A percentile compares a stretch with the other conserved stretches of the same genome.
phyloP scores from a whole-genome alignment of 2,888 invertebrate species.

The Athetis lepigone region DNA sequence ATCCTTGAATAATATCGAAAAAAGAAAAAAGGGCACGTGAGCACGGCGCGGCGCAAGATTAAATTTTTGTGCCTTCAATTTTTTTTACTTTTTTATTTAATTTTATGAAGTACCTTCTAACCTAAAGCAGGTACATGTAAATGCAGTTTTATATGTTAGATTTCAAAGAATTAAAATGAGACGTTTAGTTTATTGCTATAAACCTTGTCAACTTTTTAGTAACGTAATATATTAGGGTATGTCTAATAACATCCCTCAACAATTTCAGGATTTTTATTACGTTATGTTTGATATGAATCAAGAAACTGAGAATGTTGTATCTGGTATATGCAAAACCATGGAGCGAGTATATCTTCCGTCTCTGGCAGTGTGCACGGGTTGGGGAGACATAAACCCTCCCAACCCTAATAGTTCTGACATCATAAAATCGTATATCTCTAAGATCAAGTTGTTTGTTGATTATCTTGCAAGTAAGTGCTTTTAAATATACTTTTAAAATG shows the following conservation, averaged over 20 bases:
- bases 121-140: too few species aligned
- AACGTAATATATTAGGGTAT: background rate
- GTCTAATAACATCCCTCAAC: background rate
- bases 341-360: conserved; percentile 78
- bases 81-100: too few species aligned
- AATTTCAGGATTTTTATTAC: conserved; percentile 80
- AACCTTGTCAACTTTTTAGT: background rate
- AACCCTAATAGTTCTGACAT: conserved; percentile 83
- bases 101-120: too few species aligned
- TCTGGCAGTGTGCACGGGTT: conserved; percentile 76
- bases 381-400: conserved; percentile 88
- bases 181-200: background rate
- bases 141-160: too few species aligned
- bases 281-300: conserved; percentile 78
- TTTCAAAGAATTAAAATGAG: too few species aligned
- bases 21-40: too few species aligned
- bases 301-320: conserved; percentile 84
- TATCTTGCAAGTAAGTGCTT: conserved; percentile 83
- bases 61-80: too few species aligned
- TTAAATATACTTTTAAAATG: background rate
- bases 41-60: too few species aligned
- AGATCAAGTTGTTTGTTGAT: conserved; percentile 84
- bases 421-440: conserved; percentile 81
- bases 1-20: too few species aligned
- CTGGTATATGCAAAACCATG: conserved; percentile 81